phyloP scores from a whole-genome alignment of 2,113 vertebrate genomes.

The Amphiprion ocellaris region DNA sequence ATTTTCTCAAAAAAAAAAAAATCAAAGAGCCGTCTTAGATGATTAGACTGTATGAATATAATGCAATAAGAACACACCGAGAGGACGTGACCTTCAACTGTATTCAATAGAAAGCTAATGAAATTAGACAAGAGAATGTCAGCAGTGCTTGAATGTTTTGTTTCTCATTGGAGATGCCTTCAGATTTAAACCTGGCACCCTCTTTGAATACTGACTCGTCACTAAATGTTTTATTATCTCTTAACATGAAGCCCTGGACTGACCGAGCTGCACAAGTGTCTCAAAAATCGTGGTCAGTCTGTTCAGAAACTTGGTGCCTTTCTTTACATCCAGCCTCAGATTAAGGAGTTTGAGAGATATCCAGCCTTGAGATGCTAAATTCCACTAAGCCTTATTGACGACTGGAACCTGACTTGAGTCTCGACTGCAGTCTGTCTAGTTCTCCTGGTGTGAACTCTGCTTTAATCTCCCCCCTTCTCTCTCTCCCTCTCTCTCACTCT shows the following conservation, averaged over 20 bases:
- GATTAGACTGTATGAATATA: neutral
- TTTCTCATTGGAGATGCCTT: neutral
- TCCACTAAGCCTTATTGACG: conserved; percentile 69
- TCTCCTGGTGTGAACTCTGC: conserved; percentile 79
- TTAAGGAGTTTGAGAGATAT: conserved; percentile 17
- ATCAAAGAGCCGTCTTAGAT: too few species aligned
- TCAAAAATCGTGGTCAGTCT: conserved; percentile 5
- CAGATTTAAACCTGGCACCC: neutral
- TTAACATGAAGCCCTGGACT: neutral
- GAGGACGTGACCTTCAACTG: neutral
- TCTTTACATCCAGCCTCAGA: conserved; percentile 19
- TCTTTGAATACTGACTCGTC: neutral
- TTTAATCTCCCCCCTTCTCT: conserved; percentile 52
- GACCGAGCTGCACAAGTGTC: conserved; percentile 5
- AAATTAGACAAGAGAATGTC: neutral
- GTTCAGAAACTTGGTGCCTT: neutral
- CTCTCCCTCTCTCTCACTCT: conserved; percentile 15
- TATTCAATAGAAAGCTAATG: neutral
- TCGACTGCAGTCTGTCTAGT: conserved; percentile 54
- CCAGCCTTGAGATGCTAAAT: conserved; percentile 60
- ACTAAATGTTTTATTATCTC: neutral
- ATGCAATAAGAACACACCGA: neutral
- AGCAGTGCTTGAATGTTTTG: neutral
- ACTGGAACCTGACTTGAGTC: conserved; percentile 54
- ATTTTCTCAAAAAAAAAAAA: neutral